phyloP scores from a whole-genome alignment of 2,888 invertebrate genomes.

The Cylindroiulus punctatus region DNA sequence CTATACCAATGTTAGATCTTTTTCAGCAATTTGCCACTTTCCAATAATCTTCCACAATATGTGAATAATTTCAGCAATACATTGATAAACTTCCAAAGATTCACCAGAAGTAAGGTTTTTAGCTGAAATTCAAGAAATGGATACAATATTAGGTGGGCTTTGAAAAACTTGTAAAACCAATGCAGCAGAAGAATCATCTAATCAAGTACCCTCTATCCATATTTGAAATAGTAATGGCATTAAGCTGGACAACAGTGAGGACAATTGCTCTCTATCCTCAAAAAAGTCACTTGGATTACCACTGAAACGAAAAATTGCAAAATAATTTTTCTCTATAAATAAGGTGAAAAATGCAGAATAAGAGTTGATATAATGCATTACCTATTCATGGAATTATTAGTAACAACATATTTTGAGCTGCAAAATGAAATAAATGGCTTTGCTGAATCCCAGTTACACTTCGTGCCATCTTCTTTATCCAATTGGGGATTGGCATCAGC shows the following conservation, averaged over 20 bases:
- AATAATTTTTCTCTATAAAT: not conserved
- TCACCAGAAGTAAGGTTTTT: not conserved
- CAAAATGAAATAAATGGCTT: not conserved
- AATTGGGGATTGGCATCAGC: not conserved
- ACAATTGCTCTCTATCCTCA: not conserved
- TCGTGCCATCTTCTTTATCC: not conserved
- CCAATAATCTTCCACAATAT: slow-evolving; percentile 29
- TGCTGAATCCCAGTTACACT: not conserved
- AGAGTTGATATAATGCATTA: not conserved
- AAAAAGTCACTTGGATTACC: slow-evolving; percentile 14
- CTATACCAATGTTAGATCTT: not conserved
- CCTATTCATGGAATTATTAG: not conserved
- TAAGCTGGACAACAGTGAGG: not conserved
- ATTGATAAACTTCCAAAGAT: slow-evolving; percentile 19
- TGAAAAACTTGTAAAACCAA: not conserved
- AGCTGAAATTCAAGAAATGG: not conserved
- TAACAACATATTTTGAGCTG: not conserved
- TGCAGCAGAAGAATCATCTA: not conserved
- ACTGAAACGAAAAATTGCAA: not conserved
- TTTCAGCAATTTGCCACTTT: slow-evolving; percentile 40
- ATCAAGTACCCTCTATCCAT: slow-evolving; percentile 39
- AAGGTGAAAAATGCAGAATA: not conserved
- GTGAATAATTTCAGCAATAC: slow-evolving; percentile 44
- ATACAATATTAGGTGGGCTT: not conserved
- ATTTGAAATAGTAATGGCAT: slow-evolving; percentile 27